Evolutionary conservation across 2,113 vertebrate species (phyloP), one percentile per base, ranked within the genome.

Genomic region (Leucosticte australis): DNA sequence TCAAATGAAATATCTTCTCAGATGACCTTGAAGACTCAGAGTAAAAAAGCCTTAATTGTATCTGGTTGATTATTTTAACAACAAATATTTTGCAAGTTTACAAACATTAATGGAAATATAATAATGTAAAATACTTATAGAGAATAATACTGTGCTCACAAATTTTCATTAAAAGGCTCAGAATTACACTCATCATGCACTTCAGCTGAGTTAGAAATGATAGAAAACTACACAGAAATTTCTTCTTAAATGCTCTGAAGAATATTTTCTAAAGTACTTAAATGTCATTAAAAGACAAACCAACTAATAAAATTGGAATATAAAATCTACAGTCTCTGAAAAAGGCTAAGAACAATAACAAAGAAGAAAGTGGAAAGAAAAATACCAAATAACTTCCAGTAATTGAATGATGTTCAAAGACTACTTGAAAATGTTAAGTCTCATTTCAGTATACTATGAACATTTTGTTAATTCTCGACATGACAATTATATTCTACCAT

Each of bases 161-260:
- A 90, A 68, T 71, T 92, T 87, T 94, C 46, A 37, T 31, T 50
- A 91, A 89, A 75, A 68, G 77, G 44, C 37, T 93, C 52, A 94
- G 35, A 91, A 77, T 88, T 94, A 84, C n/a, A 76, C 67, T 71
- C 46, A 83, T 60, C 30, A 64, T 49, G 39, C 33, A 94, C 70
- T 96, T 82, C 30, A 89, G 8, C 19, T 92, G 21, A 95, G 15
- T 30, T 90, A 60, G 88, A 96, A 92, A 35, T 41, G 65, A 82
- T 39, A 63, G 23, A 35, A 84, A 76, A 90, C 35, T 77, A 88
- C 53, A 73, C 7, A 83, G 37, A 49, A 76, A 87, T 82, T 82
- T 92, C 30, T 64, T 67, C 19, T 71, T 35, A 89, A 87, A 91
- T 77, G 55, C 18, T 94, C 41, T 60, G 44, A 90, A 71, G 60